Evolutionary conservation across 2,888 invertebrate genomes (phyloP), one percentile per base, ranked within the genome.

Genomic region (Rhamnusium bicolor): DNA sequence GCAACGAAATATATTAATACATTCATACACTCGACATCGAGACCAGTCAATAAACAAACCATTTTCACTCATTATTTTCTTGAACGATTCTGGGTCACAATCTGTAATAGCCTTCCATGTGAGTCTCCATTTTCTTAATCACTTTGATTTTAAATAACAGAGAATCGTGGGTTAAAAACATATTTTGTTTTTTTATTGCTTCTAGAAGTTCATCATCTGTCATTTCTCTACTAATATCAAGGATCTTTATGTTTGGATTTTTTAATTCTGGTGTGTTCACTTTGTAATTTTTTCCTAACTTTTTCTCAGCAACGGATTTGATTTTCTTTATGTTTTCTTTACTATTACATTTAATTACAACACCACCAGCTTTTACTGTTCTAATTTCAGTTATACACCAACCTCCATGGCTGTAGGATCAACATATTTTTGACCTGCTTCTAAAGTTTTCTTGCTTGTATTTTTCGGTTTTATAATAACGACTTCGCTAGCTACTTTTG

Each of bases 91-190:
- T 27, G 60, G 61, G 29, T 69, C 69, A 49, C 60, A 60, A 62
- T 69, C 51, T 19, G 60, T 16, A 16, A 69, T 60, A 10, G 60
- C 60, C 69, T 61, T 58, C 27, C 27, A 69, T 12, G 16, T 56
- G n/a, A n/a, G 58, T 58, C 56, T 69, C 60, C 58, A 69, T 69
- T 21, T 58, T 69, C 40, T 69, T 69, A 12, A 46, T 14, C 18
- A 65, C 19, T 19, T 46, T 65, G 7, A 65, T 46, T 19, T 65
- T 21, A 4, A 24, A 24, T 4, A 53, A 27, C 8, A 51, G 14
- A 8, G 24, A 53, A n/a, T 67, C 67, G 51, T 54, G 19, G 6
- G 6, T 51, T 54, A 67, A 12, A 24, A 19, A 67, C 5, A 19
- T 14, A 67, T 67, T 67, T 19, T 67, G 67, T n/a, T 63, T 47